Base-by-base conservation (phyloP, 2,888 invertebrate species). In the Euphydryas editha region DNA sequence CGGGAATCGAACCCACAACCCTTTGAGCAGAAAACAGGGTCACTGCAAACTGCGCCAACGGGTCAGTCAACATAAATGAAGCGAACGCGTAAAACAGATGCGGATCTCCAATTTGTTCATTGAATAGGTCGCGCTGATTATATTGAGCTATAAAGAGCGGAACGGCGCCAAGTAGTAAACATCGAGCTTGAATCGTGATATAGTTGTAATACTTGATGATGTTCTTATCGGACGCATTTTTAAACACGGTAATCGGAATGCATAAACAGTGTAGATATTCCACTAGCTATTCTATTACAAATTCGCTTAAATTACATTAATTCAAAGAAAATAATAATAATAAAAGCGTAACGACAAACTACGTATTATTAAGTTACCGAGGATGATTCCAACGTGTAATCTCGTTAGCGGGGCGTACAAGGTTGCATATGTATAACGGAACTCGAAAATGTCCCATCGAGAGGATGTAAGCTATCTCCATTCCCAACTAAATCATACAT, bases 81-180 rank as follows among this genome's bases (percentile, higher is more conserved):
- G 30, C 55, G 51, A 65, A 67, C 61, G 62, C 70, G 65, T 62
- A 54, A 60, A 71, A 60, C 67, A 71, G 72, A 68, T 68, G 69
- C 63, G 65, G 67, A 73, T 71, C 63, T 68, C 66, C 65, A 49
- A 68, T 70, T 69, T 67, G 59, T 59, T 71, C 68, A 67, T 67
- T 62, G 67, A 61, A 62, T 62, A 62, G 49, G 47, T 8, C 62
- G 67, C 59, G 61, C 70, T 65, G 70, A 72, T 72, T 70, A 72
- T 71, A 69, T 65, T 68, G 67, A 61, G 64, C 67, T 56, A 67
- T 70, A 71, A 71, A 67, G 61, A 57, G 60, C 58, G 59, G 57
- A 70, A 68, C 68, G 67, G 69, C 69, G 66, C 71, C 72, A 63
- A 59, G 60, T 62, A 69, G 61, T 72, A 71, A 71, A 69, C 61